A percentile compares a stretch with the other conserved stretches of the same genome.
phyloP scores from a whole-genome alignment of 2,888 invertebrate genomes.

The Odontomyia ornata region DNA sequence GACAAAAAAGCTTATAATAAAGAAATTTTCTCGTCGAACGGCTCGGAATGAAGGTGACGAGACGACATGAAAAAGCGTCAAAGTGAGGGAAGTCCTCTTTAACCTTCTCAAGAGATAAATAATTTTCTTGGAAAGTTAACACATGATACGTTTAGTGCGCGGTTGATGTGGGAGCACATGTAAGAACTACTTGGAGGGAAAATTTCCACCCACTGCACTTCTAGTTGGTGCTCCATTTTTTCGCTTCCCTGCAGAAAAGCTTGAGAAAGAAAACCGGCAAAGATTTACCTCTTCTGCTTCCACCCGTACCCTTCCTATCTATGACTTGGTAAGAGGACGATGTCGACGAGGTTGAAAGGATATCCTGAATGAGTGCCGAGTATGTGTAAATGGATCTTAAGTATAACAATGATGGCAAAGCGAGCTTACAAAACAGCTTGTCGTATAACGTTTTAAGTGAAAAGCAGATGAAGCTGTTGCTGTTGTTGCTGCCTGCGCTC shows the following conservation, averaged over 20 bases:
- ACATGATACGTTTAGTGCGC: not conserved
- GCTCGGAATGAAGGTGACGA: slow-evolving; percentile 1
- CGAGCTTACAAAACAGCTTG: not conserved
- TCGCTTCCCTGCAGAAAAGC: not conserved
- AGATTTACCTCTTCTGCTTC: slow-evolving; percentile 21
- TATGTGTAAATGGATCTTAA: slow-evolving; percentile 35
- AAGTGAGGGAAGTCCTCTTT: not conserved
- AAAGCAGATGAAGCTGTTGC: too few species aligned
- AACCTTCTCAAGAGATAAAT: slow-evolving; percentile 18
- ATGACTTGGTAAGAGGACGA: not conserved
- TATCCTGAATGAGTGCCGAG: slow-evolving; percentile 22
- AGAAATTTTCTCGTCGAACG: not conserved
- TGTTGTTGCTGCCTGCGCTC: too few species aligned
- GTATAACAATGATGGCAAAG: slow-evolving; percentile 23
- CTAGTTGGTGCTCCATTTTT: not conserved
- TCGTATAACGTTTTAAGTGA: slow-evolving; percentile 22
- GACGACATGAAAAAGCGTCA: not conserved
- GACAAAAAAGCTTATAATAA: slow-evolving; percentile 9
- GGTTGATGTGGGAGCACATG: not conserved
- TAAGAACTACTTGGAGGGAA: not conserved
- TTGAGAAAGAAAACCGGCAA: not conserved
- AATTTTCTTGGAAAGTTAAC: slow-evolving; percentile 10
- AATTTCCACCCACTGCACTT: not conserved
- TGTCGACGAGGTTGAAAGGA: slow-evolving; percentile 1
- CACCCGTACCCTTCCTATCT: not conserved